Conservation (phyloP, 1,140 invertebrate species). For the Hestina assimilis region DNA sequence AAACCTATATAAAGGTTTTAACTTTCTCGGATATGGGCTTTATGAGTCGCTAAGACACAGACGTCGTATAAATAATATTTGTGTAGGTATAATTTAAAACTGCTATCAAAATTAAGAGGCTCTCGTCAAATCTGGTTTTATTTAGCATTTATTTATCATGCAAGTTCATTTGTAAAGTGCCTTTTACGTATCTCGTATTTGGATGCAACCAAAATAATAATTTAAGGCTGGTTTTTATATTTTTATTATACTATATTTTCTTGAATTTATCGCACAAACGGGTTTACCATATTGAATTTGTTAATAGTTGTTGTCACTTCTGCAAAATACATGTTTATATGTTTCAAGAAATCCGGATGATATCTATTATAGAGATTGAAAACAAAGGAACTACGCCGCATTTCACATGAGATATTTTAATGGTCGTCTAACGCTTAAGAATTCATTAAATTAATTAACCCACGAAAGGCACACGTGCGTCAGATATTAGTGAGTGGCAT, state of each 20-base stretch:
- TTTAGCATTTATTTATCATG: slow-evolving; percentile 26
- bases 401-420: slow-evolving; percentile 23
- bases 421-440: neutral
- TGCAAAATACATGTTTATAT: neutral
- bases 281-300: neutral
- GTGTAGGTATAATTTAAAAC: slow-evolving; percentile 29
- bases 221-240: neutral
- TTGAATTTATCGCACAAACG: too few species aligned
- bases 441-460: slow-evolving; percentile 18
- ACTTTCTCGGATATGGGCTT: slow-evolving; percentile 34
- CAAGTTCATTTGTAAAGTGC: slow-evolving; percentile 29
- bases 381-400: too few species aligned
- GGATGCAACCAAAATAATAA: slow-evolving; percentile 6
- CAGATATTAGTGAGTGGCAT: slow-evolving; percentile 38
- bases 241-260: neutral
- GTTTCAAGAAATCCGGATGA: neutral
- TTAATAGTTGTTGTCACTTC: too few species aligned
- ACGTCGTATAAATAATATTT: slow-evolving; percentile 26
- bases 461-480: slow-evolving; percentile 7
- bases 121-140: slow-evolving; percentile 26
- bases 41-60: slow-evolving; percentile 25
- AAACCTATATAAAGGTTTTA: slow-evolving; percentile 31
- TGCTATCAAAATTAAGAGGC: slow-evolving; percentile 32
- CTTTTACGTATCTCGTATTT: slow-evolving; percentile 12
- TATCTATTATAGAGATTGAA: neutral